Conservation (phyloP, 1,140 invertebrate genomes). For the Trigoniulus corallinus region DNA sequence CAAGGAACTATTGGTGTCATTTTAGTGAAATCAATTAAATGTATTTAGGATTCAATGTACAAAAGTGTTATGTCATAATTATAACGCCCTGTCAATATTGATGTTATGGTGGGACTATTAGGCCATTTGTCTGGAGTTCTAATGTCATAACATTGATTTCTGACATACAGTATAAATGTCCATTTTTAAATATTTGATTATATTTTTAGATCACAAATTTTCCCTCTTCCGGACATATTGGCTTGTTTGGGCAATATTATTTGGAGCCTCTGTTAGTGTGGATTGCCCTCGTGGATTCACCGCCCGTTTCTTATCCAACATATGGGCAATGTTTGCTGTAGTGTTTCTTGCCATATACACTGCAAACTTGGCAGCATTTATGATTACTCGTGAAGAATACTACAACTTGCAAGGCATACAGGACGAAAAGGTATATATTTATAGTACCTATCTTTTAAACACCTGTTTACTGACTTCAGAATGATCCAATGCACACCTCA, state of each 20-base stretch:
- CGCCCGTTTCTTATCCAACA: constrained; percentile 29
- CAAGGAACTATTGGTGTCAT: no score
- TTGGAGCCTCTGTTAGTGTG: constrained; percentile 33
- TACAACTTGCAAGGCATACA: constrained; percentile 35
- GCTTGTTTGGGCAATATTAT: constrained; percentile 40
- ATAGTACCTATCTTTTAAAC: no score
- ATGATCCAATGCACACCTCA: no score
- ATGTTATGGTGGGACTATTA: no score
- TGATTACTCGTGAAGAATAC: constrained; percentile 39
- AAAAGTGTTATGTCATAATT: no score
- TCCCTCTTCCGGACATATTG: constrained; percentile 37
- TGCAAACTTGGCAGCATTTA: constrained; percentile 36
- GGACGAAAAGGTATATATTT: constrained; percentile 26
- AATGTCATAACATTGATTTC: no score
- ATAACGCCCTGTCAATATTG: no score
- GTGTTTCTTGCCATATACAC: constrained; percentile 25
- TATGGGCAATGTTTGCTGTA: constrained; percentile 36
- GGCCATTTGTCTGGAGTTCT: no score
- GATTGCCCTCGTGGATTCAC: constrained; percentile 29
- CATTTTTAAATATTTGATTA: not conserved
- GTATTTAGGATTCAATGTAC: no score
- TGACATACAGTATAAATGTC: no score
- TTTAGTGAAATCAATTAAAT: no score
- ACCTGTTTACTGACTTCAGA: no score
- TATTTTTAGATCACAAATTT: constrained; percentile 31